Conservation (phyloP, 2,888 invertebrate genomes). For the Philopedon plagiatum region DNA sequence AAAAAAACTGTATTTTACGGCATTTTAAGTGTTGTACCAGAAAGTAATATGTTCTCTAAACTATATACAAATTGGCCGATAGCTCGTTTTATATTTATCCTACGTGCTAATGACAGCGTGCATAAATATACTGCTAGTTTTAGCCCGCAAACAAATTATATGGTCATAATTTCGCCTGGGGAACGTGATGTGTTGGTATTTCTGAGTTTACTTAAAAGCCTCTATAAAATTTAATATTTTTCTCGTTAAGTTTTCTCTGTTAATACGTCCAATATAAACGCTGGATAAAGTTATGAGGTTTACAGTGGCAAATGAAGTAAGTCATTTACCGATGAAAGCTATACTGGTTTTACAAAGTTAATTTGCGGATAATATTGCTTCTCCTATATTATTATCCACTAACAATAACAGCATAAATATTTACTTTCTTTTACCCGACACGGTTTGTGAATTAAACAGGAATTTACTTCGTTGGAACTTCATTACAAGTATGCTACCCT, state of each 20-base stretch:
- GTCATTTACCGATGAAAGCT: constrained; percentile 22
- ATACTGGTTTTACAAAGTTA: constrained; percentile 4
- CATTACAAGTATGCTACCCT: too few species aligned
- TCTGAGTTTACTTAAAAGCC: constrained; percentile 28
- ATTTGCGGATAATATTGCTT: background rate
- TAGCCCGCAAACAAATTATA: constrained; percentile 41
- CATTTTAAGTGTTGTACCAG: background rate
- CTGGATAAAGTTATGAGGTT: constrained; percentile 13
- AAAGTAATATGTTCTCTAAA: background rate
- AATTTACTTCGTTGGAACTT: too few species aligned
- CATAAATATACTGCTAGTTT: constrained; percentile 39
- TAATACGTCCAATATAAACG: constrained; percentile 22
- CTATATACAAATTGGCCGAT: constrained; percentile 39
- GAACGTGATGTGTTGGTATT: constrained; percentile 44
- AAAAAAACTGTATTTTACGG: too few species aligned
- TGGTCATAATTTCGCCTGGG: constrained; percentile 34
- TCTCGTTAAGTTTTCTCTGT: constrained; percentile 32
- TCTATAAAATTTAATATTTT: constrained; percentile 35
- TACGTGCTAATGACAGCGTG: constrained; percentile 46
- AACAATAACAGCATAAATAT: background rate
- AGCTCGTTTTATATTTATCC: constrained; percentile 41
- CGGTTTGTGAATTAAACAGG: background rate
- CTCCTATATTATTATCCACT: background rate
- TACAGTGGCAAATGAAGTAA: constrained; percentile 17
- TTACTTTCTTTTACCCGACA: too few species aligned